A percentile compares a stretch with the other conserved stretches of the same genome.
Conservation (phyloP, 2,888 invertebrate genomes). For the Serripes groenlandicus region DNA sequence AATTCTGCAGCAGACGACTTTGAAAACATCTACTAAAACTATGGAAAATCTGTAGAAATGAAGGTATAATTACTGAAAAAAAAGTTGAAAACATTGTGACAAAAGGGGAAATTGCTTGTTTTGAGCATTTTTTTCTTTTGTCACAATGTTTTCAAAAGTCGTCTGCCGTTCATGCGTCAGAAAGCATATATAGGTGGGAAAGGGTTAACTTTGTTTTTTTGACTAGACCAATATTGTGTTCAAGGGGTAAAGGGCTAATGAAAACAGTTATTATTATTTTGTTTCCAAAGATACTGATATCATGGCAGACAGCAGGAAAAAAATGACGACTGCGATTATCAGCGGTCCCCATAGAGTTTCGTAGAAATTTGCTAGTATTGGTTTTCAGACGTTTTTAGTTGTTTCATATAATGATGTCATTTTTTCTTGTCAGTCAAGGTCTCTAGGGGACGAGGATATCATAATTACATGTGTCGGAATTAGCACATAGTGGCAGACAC, state of each 20-base stretch:
- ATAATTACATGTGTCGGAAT: slow-evolving; percentile 8
- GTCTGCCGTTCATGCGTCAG: too few species aligned
- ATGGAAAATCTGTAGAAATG: too few species aligned
- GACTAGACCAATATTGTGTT: too few species aligned
- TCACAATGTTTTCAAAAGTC: too few species aligned
- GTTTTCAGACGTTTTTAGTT: slow-evolving; percentile 8
- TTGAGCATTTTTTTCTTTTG: too few species aligned
- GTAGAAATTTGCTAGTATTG: not conserved
- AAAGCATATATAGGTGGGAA: too few species aligned
- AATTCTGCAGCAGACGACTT: too few species aligned
- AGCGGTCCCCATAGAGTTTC: not conserved
- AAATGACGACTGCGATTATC: not conserved
- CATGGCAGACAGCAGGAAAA: not conserved
- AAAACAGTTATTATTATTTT: not conserved
- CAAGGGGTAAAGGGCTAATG: not conserved
- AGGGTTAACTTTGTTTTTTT: too few species aligned
- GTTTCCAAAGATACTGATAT: not conserved
- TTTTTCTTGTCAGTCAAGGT: not conserved
- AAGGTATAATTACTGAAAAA: too few species aligned
- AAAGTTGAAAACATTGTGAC: too few species aligned
- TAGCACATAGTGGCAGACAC: not conserved
- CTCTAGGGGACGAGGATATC: not conserved
- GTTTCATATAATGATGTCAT: slow-evolving; percentile 13
- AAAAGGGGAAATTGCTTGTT: too few species aligned
- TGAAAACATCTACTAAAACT: too few species aligned